Conservation (phyloP, 2,888 invertebrate species). For the Andrena praecox region DNA sequence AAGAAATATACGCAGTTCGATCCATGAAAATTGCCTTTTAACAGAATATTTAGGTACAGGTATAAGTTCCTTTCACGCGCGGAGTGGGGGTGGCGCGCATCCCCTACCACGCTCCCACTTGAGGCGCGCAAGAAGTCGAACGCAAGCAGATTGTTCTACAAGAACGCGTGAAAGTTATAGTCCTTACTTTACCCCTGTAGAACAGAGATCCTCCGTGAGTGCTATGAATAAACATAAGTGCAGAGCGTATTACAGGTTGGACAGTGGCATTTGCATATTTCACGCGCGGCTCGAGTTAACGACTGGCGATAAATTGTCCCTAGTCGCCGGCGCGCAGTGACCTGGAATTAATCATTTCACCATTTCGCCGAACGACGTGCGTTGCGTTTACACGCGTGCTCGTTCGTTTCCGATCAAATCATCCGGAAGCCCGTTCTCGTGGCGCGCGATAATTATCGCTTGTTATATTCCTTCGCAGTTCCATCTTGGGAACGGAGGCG, state of each 20-base stretch:
- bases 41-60: too few species aligned
- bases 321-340: conserved; percentile 20
- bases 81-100: too few species aligned
- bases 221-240: conserved; percentile 49
- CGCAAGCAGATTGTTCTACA: neutral
- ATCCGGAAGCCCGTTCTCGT: conserved; percentile 1
- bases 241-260: conserved; percentile 27
- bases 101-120: too few species aligned
- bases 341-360: conserved; percentile 43
- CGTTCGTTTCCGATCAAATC: conserved; percentile 6
- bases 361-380: conserved; percentile 15
- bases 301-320: conserved; percentile 43
- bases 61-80: too few species aligned
- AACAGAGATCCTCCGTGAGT: conserved; percentile 2
- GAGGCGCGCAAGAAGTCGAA: too few species aligned
- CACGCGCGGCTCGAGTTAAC: conserved; percentile 19
- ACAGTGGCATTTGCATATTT: conserved; percentile 44
- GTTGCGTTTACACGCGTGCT: neutral
- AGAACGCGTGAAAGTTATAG: neutral
- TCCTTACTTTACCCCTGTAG: conserved; percentile 5
- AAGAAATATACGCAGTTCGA: too few species aligned
- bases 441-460: neutral
- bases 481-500: neutral
- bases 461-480: neutral
- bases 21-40: too few species aligned